Percentiles rank a stretch among this genome's conserved stretches.
Conservation (phyloP, 2,888 invertebrate genomes). For the Meta bourneti region DNA sequence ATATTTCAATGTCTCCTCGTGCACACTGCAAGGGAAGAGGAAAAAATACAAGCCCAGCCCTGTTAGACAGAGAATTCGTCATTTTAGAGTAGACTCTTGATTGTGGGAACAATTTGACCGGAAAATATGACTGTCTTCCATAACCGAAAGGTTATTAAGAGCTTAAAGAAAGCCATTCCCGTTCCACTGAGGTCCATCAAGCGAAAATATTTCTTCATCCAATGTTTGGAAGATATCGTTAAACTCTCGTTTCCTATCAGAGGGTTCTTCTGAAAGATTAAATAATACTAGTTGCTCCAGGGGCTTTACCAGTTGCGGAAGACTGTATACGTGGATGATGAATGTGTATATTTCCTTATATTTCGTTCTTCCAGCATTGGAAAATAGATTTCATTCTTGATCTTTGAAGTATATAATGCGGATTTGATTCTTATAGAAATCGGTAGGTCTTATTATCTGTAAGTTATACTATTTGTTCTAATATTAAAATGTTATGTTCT, state of each 20-base stretch:
- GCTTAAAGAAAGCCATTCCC: constrained; percentile 11
- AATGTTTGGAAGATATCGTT: constrained; percentile 29
- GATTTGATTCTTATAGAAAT: too few relatives aligned
- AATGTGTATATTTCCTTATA: not conserved
- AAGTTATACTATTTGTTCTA: too few relatives aligned
- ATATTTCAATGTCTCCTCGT: constrained; percentile 66
- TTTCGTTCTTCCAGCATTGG: not conserved
- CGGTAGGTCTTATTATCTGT: too few relatives aligned
- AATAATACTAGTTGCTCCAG: not conserved
- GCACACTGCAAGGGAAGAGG: not conserved
- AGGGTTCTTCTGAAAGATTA: not conserved
- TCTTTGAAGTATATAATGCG: not conserved
- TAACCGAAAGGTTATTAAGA: constrained; percentile 40
- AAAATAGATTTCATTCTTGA: not conserved
- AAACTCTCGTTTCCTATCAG: constrained; percentile 14
- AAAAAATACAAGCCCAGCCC: constrained; percentile 1
- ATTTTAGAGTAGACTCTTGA: constrained; percentile 13
- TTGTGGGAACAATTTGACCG: constrained; percentile 28
- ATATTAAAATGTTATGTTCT: too few relatives aligned
- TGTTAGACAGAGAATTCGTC: constrained; percentile 48
- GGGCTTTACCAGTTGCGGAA: not conserved
- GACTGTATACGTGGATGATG: not conserved
- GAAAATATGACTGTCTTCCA: constrained; percentile 39
- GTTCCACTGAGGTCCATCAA: not conserved
- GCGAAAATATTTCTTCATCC: constrained; percentile 3